Evolutionary conservation across 1,140 invertebrate genomes (phyloP), one percentile per base, ranked within the genome.

Genomic region (Globodera rostochiensis): DNA sequence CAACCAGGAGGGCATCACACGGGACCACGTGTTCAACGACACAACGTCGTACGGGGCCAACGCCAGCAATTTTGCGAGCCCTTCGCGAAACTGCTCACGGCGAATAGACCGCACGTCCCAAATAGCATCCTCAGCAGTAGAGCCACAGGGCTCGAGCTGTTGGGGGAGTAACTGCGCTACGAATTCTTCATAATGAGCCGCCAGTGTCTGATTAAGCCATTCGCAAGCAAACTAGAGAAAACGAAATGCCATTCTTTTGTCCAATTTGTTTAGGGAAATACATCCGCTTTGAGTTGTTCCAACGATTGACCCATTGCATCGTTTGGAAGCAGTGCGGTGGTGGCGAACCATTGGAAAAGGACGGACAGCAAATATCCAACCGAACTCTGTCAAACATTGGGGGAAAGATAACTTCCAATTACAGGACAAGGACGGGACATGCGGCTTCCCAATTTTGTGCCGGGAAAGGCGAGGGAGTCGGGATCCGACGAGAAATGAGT

Each of bases 341-440:
- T 94, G 92, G 98, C 95, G 92, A 98, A 99, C 97, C 97, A 99
- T 91, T 98, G 96, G 92, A 98, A 98, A 77, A 99, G 92, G 93
- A 97, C 96, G 77, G 95, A 95, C 47, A 99, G 92, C 84, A 99
- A 92, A 85, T 96, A 92, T 25, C 96, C 96, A 57, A 98, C 92
- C 53, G 73, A 78, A n/a, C 25, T n/a, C 82, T 70, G 36, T 74
- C 19, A 66, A 76, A 21, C 25, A 69, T 60, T 64, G 57, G 15
- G 36, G 36, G 36, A 2, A 36, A 36, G 36, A 36, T 36, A 36
- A 36, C 3, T 36, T 36, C 3, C 36, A 36, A 36, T 36, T 36
- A 36, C 36, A 36, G 36, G 36, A 36, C 36, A 36, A 36, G 1
- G 36, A 36, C 36, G 36, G 36, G 36, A 36, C 36, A 36, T 36